Conservation (phyloP, 2,113 vertebrate genomes). For the Merops nubicus region DNA sequence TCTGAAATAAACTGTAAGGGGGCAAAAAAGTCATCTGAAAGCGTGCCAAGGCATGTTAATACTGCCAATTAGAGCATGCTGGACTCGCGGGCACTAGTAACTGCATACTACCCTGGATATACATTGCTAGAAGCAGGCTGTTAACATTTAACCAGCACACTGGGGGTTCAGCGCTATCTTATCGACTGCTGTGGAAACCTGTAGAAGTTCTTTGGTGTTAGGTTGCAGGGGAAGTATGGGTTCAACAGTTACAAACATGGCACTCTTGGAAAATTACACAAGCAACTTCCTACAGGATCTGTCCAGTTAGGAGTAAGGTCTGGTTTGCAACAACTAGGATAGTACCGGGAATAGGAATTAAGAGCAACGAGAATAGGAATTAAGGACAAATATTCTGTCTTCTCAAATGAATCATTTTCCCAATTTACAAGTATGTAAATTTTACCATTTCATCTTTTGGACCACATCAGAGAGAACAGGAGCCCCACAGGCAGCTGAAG, state of each 20-base stretch:
- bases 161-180: accelerated
- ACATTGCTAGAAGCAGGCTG: conserved; percentile 8
- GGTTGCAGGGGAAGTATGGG: not conserved
- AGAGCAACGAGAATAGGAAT: accelerated
- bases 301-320: not conserved
- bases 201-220: not conserved
- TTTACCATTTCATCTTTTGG: not conserved
- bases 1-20: not conserved
- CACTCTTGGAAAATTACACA: not conserved
- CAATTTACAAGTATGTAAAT: not conserved
- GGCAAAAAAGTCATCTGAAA: not conserved
- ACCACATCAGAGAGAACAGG: not conserved
- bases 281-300: not conserved
- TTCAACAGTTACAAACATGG: not conserved
- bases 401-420: not conserved
- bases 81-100: conserved; percentile 2
- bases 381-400: not conserved
- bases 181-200: not conserved
- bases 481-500: not conserved
- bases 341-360: not conserved
- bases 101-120: not conserved
- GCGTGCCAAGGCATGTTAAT: not conserved
- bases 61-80: not conserved
- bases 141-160: conserved; percentile 27
- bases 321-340: not conserved